These are phyloP conservation scores for Alexandromys fortis DNA, from an alignment of 2,113 vertebrate genomes.

Conservation along the genomic window DNA sequence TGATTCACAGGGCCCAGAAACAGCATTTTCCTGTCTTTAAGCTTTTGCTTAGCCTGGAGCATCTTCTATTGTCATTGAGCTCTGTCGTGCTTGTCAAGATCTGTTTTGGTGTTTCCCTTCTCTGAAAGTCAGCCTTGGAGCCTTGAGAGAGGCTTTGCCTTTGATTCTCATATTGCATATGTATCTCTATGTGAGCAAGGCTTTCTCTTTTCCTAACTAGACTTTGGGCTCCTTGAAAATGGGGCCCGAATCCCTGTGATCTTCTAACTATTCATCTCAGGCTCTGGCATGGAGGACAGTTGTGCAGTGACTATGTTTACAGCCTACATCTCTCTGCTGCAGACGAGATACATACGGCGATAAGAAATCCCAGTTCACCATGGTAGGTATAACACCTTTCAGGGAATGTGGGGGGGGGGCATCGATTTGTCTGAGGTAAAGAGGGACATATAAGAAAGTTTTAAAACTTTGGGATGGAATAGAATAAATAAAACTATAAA, in stretches of 20 bases:
- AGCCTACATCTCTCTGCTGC: constrained; percentile 27
- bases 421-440: constrained; percentile 45
- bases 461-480: constrained; percentile 4
- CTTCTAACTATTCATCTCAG: background rate
- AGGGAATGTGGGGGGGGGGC: background rate
- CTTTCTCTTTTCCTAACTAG: constrained; percentile 9
- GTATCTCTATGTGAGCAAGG: background rate
- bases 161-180: constrained; percentile 17
- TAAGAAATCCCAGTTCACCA: constrained; percentile 43
- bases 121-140: constrained; percentile 9
- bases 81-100: background rate
- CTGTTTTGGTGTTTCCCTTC: background rate
- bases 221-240: constrained; percentile 26
- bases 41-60: constrained; percentile 33
- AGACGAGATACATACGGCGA: background rate
- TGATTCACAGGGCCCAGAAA: background rate
- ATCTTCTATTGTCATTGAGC: constrained; percentile 30
- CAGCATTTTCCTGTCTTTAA: background rate
- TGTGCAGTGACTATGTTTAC: background rate
- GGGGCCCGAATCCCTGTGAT: background rate
- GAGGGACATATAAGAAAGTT: constrained; percentile 15
- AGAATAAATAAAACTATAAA: constrained; percentile 53
- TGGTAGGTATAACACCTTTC: constrained; percentile 28
- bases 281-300: background rate
- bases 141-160: background rate